Base-by-base conservation (phyloP, 2,113 vertebrate species). In the Dunckerocampus dactyliophorus region DNA sequence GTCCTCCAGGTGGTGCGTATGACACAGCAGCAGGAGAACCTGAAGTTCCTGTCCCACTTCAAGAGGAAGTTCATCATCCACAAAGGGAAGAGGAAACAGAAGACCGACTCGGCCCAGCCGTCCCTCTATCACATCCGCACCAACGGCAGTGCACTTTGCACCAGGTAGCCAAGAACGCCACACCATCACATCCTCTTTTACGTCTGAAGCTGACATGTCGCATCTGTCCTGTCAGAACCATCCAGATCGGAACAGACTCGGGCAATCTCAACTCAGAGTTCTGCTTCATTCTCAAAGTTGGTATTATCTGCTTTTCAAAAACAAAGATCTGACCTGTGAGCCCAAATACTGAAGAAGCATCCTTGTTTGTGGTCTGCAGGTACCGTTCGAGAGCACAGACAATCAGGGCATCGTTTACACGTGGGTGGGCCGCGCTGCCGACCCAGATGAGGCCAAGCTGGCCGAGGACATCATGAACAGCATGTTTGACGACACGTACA, bases 21-120 rank as follows among this genome's bases (percentile, higher is more conserved):
- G 97, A 98, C 95, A 0, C 97, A 99, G 88, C 97, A 99, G 88
- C 97, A 99, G 85, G 97, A 99, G 84, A 98, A 98, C 83, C 92
- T 95, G 75, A 98, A 98, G 87, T 99, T 99, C 85, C 86, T 99
- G 59, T 97, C 96, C 0, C 97, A 99, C 67, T 99, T 99, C 85
- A 98, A 97, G 89, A 93, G 97, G 69, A 98, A 95, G 85, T 98
- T 99, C 71, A 92, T 99, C 75, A 93, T 98, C 71, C 97, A 99
- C 88, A 93, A 94, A 60, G 95, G 97, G 75, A 97, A 94, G 80
- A 86, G 95, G 82, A 98, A 95, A 88, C 88, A 84, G 7, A 88
- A 85, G 75, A 89, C 88, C 0, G 90, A 92, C 19, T 64, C 86
- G 0, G 91, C 92, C 42, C 95, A 98, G 84, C 95, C 96, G 13